Conservation (phyloP, 2,113 vertebrate genomes). For the Elachura formosa region DNA sequence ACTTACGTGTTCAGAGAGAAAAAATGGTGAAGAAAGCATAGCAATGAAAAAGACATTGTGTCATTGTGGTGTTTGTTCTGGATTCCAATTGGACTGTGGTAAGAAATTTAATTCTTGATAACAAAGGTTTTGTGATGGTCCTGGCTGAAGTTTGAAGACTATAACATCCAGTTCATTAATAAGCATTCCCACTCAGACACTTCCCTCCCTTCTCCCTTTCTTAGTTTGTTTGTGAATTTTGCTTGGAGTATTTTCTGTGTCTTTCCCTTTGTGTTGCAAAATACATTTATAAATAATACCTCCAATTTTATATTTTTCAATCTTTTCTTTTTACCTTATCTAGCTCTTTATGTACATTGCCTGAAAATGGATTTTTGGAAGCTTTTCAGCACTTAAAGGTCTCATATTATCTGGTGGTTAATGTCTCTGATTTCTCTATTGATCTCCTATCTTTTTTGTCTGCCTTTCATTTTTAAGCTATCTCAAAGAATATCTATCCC, state of each 20-base stretch:
- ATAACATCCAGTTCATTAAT: background rate
- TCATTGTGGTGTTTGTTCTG: background rate
- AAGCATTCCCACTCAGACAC: background rate
- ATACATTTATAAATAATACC: background rate
- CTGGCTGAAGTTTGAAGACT: background rate
- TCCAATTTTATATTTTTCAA: background rate
- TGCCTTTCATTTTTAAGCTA: conserved; percentile 6
- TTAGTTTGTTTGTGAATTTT: background rate
- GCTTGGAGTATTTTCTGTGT: background rate
- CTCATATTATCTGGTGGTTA: background rate
- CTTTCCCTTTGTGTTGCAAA: background rate
- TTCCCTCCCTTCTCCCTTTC: background rate
- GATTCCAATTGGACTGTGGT: background rate
- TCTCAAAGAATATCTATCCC: background rate
- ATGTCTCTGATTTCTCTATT: conserved; percentile 9
- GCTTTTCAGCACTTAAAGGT: background rate
- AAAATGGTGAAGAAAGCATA: background rate
- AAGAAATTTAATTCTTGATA: background rate
- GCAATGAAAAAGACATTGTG: background rate
- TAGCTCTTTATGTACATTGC: background rate
- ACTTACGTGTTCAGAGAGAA: background rate
- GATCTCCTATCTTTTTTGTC: conserved; percentile 15
- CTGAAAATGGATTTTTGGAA: background rate
- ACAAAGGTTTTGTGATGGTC: background rate
- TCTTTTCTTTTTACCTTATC: background rate